phyloP scores from a whole-genome alignment of 2,888 invertebrate species.

The Argyresthia albistria region DNA sequence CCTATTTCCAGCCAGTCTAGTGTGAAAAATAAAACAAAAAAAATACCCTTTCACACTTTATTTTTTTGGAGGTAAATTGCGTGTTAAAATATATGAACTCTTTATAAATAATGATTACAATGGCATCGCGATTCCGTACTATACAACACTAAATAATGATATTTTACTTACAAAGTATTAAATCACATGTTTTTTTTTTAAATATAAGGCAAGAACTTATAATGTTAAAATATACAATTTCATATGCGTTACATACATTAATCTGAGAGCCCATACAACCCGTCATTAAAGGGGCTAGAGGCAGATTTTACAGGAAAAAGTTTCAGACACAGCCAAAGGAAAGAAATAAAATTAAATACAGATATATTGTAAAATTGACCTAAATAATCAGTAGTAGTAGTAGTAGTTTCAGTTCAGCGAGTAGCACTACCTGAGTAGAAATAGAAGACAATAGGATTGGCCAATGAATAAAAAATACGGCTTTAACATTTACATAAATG shows the following conservation, averaged over 20 bases:
- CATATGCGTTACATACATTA: too few species aligned
- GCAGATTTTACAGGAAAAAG: too few species aligned
- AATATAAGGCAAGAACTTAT: slow-evolving; percentile 45
- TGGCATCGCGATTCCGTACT: slow-evolving; percentile 48
- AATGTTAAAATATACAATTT: slow-evolving; percentile 8
- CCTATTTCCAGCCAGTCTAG: too few species aligned
- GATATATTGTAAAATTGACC: too few species aligned
- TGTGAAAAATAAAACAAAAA: background rate
- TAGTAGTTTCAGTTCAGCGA: too few species aligned
- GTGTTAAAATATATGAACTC: slow-evolving; percentile 48
- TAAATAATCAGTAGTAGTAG: too few species aligned
- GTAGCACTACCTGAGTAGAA: background rate
- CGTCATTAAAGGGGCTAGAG: too few species aligned
- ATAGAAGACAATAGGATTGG: background rate
- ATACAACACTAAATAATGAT: slow-evolving; percentile 38
- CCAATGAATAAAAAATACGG: background rate
- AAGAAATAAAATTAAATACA: background rate
- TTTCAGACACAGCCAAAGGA: too few species aligned
- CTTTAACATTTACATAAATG: too few species aligned
- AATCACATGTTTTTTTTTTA: slow-evolving; percentile 8
- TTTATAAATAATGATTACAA: slow-evolving; percentile 32
- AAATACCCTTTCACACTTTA: slow-evolving; percentile 18
- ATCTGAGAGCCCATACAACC: too few species aligned
- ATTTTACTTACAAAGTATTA: slow-evolving; percentile 37
- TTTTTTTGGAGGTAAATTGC: slow-evolving; percentile 59